phyloP scores from a whole-genome alignment of 2,888 invertebrate species.

The Cryptophagus acutangulus region DNA sequence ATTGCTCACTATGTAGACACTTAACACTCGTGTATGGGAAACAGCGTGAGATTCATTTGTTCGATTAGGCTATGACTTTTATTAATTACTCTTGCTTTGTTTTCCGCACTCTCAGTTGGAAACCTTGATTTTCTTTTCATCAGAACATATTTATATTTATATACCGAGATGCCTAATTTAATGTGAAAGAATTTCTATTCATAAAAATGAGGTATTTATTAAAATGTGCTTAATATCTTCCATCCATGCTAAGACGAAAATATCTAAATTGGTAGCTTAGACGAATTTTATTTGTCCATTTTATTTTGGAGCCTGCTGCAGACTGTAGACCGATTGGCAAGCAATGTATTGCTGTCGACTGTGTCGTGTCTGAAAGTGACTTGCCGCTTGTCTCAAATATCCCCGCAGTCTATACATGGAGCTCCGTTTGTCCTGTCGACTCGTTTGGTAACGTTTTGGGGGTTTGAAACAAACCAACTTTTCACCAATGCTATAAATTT shows the following conservation, averaged over 20 bases:
- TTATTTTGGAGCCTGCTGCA: background rate
- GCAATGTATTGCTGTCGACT: constrained; percentile 22
- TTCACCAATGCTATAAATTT: constrained; percentile 43
- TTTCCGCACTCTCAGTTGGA: too few relatives aligned
- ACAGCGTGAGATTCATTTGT: constrained; percentile 10
- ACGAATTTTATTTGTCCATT: background rate
- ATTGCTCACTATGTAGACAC: too few relatives aligned
- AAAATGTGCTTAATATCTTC: too few relatives aligned
- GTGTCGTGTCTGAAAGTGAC: constrained; percentile 32
- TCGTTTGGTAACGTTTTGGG: constrained; percentile 41
- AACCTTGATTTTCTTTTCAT: constrained; percentile 23
- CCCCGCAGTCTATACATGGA: constrained; percentile 25
- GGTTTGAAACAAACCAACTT: constrained; percentile 42
- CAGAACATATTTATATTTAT: constrained; percentile 2
- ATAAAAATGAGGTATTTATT: too few relatives aligned
- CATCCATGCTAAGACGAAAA: too few relatives aligned
- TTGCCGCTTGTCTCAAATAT: constrained; percentile 32
- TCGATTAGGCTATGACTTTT: constrained; percentile 19
- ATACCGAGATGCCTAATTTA: constrained; percentile 9
- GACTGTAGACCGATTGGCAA: constrained; percentile 4
- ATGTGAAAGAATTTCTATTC: constrained; percentile 8
- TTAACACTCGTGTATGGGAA: constrained; percentile 5
- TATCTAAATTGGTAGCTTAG: too few relatives aligned
- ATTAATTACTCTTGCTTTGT: constrained; percentile 20
- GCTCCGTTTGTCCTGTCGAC: constrained; percentile 30